These are phyloP conservation scores for Aramus guarauna DNA, from an alignment of 2,113 vertebrate species.

Conservation along the genomic window DNA sequence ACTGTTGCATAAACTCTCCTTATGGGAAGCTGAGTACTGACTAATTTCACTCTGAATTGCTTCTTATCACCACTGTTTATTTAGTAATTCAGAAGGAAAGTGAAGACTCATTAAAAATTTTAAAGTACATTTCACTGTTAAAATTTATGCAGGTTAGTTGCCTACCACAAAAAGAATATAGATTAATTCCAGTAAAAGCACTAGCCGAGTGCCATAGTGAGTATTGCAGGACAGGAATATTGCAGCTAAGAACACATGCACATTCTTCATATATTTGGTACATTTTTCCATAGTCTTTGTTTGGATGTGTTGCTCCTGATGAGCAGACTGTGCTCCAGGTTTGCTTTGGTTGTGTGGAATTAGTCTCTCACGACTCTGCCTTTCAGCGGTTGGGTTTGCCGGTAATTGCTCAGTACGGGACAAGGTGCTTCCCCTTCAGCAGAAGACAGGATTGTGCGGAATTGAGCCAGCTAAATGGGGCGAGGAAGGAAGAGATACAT, in stretches of 20 bases:
- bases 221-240: not conserved
- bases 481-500: not conserved
- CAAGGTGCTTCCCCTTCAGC: not conserved
- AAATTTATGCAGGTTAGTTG: not conserved
- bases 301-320: not conserved
- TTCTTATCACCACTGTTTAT: not conserved
- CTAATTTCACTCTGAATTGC: not conserved
- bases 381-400: not conserved
- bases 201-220: not conserved
- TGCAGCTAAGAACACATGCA: not conserved
- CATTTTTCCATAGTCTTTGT: not conserved
- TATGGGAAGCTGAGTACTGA: not conserved
- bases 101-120: not conserved
- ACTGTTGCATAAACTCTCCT: not conserved
- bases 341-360: not conserved
- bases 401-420: not conserved
- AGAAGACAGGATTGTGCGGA: not conserved
- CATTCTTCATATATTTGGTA: not conserved
- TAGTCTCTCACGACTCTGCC: not conserved
- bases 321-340: not conserved
- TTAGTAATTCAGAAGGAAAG: not conserved
- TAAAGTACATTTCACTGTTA: not conserved
- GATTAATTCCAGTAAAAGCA: not conserved
- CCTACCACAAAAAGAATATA: not conserved
- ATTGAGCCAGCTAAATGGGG: not conserved